Evolutionary conservation across 2,888 invertebrate species (phyloP).

Genomic region (Brassicogethes aeneus): DNA sequence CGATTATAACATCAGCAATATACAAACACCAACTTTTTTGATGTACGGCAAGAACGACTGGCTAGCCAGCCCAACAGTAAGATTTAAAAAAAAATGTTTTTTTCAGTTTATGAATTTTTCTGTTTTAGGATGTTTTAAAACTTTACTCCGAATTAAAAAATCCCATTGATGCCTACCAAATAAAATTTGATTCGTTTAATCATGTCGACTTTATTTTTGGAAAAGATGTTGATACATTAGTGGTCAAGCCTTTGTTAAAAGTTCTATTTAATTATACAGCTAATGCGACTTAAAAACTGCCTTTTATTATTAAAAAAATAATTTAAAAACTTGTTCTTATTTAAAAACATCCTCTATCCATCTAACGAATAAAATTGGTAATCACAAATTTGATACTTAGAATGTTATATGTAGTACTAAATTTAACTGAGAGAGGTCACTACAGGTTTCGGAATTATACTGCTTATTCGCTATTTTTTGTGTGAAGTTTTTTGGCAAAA

Average conservation of each 20-base stretch:
- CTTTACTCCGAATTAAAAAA: constrained; percentile 47
- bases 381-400: no score
- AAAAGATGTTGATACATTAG: constrained; percentile 46
- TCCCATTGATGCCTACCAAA: constrained; percentile 47
- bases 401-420: no score
- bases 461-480: no score
- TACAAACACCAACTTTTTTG: constrained; percentile 56
- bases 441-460: no score
- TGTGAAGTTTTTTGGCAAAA: no score
- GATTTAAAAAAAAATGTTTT: constrained; percentile 6
- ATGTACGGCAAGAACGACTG: constrained; percentile 66
- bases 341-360: no score
- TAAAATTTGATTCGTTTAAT: constrained; percentile 54
- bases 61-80: constrained; percentile 53
- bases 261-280: constrained; percentile 11
- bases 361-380: no score
- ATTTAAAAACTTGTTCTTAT: no score
- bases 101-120: constrained; percentile 3
- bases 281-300: no score
- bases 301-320: no score
- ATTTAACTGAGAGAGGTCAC: no score
- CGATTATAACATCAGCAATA: constrained; percentile 51
- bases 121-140: constrained; percentile 47
- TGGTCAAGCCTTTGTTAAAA: constrained; percentile 38
- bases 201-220: constrained; percentile 61